A percentile compares a stretch with the other conserved stretches of the same genome.
These are phyloP conservation scores for Nephrotoma appendiculata DNA, from an alignment of 2,888 invertebrate species.

Conservation along the genomic window DNA sequence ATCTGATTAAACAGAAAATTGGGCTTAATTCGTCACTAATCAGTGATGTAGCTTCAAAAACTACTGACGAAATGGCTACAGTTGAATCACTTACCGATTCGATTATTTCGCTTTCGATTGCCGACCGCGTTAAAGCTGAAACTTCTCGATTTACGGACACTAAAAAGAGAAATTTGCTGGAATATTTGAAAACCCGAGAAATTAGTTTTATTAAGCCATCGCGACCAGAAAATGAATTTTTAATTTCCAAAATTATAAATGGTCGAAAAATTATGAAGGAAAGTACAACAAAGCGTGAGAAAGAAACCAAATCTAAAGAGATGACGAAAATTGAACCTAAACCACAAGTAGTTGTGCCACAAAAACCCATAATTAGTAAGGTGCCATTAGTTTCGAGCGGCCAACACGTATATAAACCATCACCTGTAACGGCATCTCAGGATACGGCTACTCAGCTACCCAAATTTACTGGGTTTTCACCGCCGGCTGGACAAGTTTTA, in stretches of 20 bases:
- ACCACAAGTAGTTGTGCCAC: neutral
- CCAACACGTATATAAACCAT: neutral
- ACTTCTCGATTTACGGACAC: constrained; percentile 20
- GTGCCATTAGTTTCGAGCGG: neutral
- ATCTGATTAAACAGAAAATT: constrained; percentile 25
- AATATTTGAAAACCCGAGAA: constrained; percentile 1
- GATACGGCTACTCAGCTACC: neutral
- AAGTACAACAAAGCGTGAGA: neutral
- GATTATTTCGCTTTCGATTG: constrained; percentile 27
- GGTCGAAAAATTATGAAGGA: neutral
- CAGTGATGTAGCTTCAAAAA: neutral
- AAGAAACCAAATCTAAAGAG: neutral
- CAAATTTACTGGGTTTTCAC: neutral
- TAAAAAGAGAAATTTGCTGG: constrained; percentile 4
- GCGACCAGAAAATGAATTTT: neutral
- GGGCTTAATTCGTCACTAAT: neutral
- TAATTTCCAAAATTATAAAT: neutral
- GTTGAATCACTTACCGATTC: constrained; percentile 29
- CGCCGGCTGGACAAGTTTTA: neutral
- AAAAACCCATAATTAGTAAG: neutral
- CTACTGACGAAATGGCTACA: constrained; percentile 4
- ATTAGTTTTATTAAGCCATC: constrained; percentile 5
- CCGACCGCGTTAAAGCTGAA: constrained; percentile 22
- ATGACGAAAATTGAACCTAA: neutral
- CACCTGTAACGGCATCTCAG: neutral